Base-by-base conservation (phyloP, 2,888 invertebrate genomes). In the Ferrisia virgata region DNA sequence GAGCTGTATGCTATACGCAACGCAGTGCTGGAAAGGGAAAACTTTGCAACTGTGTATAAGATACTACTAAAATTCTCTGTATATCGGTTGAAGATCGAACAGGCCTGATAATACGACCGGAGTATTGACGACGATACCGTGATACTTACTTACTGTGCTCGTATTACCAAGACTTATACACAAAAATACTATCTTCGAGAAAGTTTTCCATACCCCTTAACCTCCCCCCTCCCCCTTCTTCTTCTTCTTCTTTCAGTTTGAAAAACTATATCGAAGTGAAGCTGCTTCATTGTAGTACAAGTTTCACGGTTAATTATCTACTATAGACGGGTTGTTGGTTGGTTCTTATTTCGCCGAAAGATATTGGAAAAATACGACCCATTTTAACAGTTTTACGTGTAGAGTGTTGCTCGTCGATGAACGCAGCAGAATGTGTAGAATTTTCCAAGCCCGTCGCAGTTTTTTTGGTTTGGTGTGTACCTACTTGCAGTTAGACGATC, bases 21-120 rank as follows among this genome's bases (percentile, higher is more conserved):
- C n/a, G n/a, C n/a, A n/a, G n/a, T n/a, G n/a, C 72, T 18, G 72
- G n/a, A 6, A 64, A 64, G 15, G 36, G 31, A 76, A 76, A 76
- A 76, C 72, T 76, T 76, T 76, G 18, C 13, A 76, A 33, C 72
- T 28, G 28, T 28, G 31, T 33, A 25, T 36, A 9, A 25, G 72
- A 1, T 18, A n/a, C n/a, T 53, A 18, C 15, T 36, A 9, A 25
- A 33, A 1, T 18, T 15, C n/a, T 53, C 6, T 18, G 22, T 53
- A 22, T 53, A 53, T 53, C 53, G 53, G 53, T 53, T 76, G 13
- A 36, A 76, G 72, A 76, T 76, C 72, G 72, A 76, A 76, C 36
- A 18, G 6, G 36, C 36, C 18, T 18, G 72, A 76, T 76, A 76
- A 36, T 36, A 36, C 9, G 13, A 33, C 28, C 5, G 69, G 4